Percentiles rank a stretch among this genome's conserved stretches.
Conservation (phyloP, 1,140 invertebrate species). For the Sycophaga agraensis region DNA sequence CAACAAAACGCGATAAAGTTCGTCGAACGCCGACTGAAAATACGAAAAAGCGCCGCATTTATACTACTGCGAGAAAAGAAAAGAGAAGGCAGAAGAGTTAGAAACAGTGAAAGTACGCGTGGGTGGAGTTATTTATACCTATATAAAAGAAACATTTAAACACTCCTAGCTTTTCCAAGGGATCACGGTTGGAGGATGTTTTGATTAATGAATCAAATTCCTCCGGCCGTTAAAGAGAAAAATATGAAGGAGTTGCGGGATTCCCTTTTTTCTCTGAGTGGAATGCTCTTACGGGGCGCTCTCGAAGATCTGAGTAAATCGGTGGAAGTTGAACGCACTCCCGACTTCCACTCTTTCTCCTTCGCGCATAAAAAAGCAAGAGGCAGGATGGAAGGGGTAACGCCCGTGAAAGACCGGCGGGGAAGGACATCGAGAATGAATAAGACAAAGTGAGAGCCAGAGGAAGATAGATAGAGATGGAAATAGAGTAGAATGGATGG, state of each 20-base stretch:
- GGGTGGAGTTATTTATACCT: constrained; percentile 10
- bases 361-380: too few relatives aligned
- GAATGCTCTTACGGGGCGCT: constrained; percentile 18
- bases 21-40: too few relatives aligned
- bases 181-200: constrained; percentile 7
- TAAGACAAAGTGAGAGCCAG: constrained; percentile 6
- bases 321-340: background rate
- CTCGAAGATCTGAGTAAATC: constrained; percentile 18
- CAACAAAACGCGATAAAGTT: too few relatives aligned
- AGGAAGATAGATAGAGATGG: constrained; percentile 17
- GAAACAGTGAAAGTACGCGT: background rate
- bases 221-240: background rate
- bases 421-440: constrained; percentile 7
- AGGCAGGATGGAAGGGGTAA: background rate
- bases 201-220: constrained; percentile 23
- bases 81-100: background rate
- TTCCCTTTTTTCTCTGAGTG: constrained; percentile 8
- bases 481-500: background rate
- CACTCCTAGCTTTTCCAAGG: background rate
- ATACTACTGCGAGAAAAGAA: too few relatives aligned
- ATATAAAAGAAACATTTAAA: constrained; percentile 24
- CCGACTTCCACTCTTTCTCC: background rate
- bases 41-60: too few relatives aligned
- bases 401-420: background rate
- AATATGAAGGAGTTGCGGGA: background rate